A percentile compares a stretch with the other conserved stretches of the same genome.
These are phyloP conservation scores for Accipiter cooperii DNA, from an alignment of 2,113 vertebrate genomes.

Conservation along the genomic window DNA sequence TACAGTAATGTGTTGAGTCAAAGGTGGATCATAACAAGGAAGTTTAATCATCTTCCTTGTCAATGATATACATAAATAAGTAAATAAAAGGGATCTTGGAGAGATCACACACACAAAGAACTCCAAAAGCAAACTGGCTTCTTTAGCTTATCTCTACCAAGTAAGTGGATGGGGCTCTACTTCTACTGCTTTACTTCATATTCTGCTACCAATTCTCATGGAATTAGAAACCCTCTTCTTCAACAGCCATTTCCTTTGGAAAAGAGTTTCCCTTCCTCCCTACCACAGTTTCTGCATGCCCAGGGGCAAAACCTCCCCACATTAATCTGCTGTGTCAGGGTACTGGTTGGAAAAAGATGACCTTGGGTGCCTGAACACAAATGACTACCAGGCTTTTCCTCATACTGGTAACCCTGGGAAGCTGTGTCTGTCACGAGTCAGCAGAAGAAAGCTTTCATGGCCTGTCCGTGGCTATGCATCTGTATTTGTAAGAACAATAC, in stretches of 20 bases:
- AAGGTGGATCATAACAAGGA: background rate
- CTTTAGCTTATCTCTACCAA: background rate
- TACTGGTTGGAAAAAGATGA: background rate
- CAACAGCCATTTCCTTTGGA: background rate
- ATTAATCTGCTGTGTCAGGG: background rate
- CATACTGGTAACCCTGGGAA: background rate
- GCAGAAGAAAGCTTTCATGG: background rate
- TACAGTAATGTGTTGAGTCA: background rate
- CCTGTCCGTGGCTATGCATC: fast-evolving
- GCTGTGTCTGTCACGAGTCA: background rate
- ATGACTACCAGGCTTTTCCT: background rate
- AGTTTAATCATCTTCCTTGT: background rate
- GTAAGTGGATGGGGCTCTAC: background rate
- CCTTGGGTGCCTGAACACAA: background rate
- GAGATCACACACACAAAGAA: background rate
- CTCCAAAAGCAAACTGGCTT: background rate
- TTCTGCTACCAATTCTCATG: background rate
- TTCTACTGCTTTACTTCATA: background rate
- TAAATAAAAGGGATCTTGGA: background rate
- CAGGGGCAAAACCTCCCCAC: background rate
- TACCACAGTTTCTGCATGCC: background rate
- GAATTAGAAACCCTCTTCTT: background rate
- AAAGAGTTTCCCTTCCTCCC: background rate
- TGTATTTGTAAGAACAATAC: background rate
- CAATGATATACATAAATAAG: background rate